Conservation (phyloP, 2,113 vertebrate genomes). For the Apteryx owenii region DNA sequence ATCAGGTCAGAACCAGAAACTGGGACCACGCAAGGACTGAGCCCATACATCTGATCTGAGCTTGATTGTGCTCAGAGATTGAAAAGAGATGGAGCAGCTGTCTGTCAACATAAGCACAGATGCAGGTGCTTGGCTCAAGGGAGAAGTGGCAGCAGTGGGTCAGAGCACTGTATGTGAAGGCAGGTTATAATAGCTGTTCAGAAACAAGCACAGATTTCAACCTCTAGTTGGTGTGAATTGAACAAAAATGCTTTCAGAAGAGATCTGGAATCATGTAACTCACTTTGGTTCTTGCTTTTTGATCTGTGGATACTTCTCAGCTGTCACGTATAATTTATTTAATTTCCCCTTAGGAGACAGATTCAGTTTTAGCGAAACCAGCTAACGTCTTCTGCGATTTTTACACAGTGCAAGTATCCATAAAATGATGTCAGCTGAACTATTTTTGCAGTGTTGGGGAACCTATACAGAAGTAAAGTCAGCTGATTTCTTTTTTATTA, state of each 20-base stretch:
- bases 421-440: not conserved
- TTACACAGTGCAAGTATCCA: not conserved
- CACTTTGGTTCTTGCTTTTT: slow-evolving; percentile 1
- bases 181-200: not conserved
- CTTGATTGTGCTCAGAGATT: not conserved
- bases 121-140: not conserved
- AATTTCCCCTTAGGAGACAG: not conserved
- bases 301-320: not conserved
- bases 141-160: not conserved
- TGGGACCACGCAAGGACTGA: not conserved
- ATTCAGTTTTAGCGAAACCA: slow-evolving; percentile 27
- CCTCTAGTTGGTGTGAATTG: not conserved
- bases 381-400: not conserved
- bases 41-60: not conserved
- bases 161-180: not conserved
- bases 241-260: not conserved
- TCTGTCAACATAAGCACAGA: not conserved
- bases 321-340: not conserved
- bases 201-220: not conserved
- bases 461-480: not conserved
- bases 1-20: not conserved
- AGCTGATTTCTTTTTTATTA: not conserved
- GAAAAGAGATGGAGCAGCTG: not conserved
- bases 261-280: not conserved
- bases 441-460: not conserved